A percentile compares a stretch with the other conserved stretches of the same genome.
Evolutionary conservation across 1,140 invertebrate genomes (phyloP).

Genomic region (Caenorhabditis elegans): WBcel235 BX284603.4:8685501-8686000

Average conservation of each 20-base stretch:
- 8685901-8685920: constrained; percentile 51
- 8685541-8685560: no score
- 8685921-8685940: constrained; percentile 62
- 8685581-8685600: no score
- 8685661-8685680: no score
- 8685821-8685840: constrained; percentile 38
- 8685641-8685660: no score
- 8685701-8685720: no score
- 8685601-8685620: no score
- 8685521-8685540: not conserved
- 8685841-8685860: constrained; percentile 55
- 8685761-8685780: not conserved
- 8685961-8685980: constrained; percentile 57
- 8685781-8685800: not conserved
- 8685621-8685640: no score
- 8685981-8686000: constrained; percentile 51
- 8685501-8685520: constrained; percentile 59
- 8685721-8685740: no score
- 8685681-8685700: no score
- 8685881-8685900: not conserved
- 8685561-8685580: no score
- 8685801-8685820: not conserved
- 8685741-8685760: no score
- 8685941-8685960: constrained; percentile 63
- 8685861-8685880: constrained; percentile 53